Evolutionary conservation across 2,888 invertebrate genomes (phyloP), one percentile per base, ranked within the genome.

Genomic region (Meghimatium bilineatum): DNA sequence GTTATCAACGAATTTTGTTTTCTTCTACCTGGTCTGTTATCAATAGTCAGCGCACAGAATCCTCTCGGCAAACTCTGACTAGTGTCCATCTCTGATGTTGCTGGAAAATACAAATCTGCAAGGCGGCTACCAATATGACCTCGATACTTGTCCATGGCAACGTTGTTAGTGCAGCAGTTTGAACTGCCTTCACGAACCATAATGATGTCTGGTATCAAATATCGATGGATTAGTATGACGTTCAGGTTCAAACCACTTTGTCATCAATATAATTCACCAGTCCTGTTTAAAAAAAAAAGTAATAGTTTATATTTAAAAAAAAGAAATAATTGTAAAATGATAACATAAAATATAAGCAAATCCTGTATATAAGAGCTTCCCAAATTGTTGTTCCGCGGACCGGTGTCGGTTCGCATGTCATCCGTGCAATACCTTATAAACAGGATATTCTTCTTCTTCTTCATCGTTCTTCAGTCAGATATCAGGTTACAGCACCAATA

Each of bases 41-140:
- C 80, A 14, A 84, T 38, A 29, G 84, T 84, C 14, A 84, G 69
- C 80, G 56, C 52, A 38, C 67, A 63, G 38, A 84, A 75, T 52
- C 69, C 71, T 3, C 17, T 44, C 10, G 69, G 26, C 29, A 82
- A 29, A 12, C 23, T 1, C 17, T 71, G 56, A 44, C 29, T 36
- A 2, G 2, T 6, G 29, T 71, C 71, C 1, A 23, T 49, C 2
- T 10, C 63, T 29, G 74, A 67, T 38, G 38, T 17, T 1, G 71
- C 23, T 10, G 74, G 52, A 14, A 80, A 26, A 36, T 66, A 75
- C 1, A 80, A 44, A 17, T 75, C 76, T 10, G 84, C 74, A 29
- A 84, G 60, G 26, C 84, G 74, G 36, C 29, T 84, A 66, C 84
- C 84, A 63, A 84, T 84, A 56, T 67, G 69, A 52, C 36, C 80